Conservation (phyloP, 2,797 vertebrate genomes). For the Nannoperca obscura region DNA sequence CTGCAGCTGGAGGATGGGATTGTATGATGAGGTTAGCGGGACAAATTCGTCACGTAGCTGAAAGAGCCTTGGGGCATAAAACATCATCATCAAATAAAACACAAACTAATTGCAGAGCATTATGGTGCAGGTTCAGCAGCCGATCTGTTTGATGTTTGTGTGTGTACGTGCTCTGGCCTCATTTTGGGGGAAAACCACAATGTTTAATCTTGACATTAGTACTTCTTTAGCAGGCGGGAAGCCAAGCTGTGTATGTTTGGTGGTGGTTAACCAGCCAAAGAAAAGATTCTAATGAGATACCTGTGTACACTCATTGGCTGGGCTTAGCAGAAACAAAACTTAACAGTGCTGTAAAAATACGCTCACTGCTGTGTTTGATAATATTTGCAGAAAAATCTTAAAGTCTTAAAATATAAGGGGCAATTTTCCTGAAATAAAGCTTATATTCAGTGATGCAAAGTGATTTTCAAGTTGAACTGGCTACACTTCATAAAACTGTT, state of each 20-base stretch:
- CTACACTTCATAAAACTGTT: conserved; percentile 40
- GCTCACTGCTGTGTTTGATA: conserved; percentile 1
- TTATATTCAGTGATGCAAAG: conserved; percentile 26
- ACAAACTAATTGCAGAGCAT: conserved; percentile 81
- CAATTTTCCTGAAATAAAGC: conserved; percentile 33
- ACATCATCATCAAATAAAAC: conserved; percentile 79
- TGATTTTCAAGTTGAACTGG: conserved; percentile 46
- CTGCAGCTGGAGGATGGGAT: conserved; percentile 29
- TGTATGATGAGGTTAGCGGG: conserved; percentile 69
- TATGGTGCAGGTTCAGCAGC: conserved; percentile 68
- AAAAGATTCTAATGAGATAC: conserved; percentile 68
- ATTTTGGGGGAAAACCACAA: conserved; percentile 80
- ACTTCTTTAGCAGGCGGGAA: conserved; percentile 59
- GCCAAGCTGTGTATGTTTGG: conserved; percentile 60
- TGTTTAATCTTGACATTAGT: conserved; percentile 76
- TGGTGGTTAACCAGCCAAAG: conserved; percentile 71
- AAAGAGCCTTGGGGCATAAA: conserved; percentile 57
- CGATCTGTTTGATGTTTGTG: conserved; percentile 64
- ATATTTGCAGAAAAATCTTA: conserved; percentile 18
- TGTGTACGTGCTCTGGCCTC: conserved; percentile 46
- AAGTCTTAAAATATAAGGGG: conserved; percentile 23
- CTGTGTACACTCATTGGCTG: conserved; percentile 41
- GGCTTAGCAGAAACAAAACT: neutral
- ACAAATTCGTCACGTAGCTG: conserved; percentile 71
- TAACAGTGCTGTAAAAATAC: conserved; percentile 26